Base-by-base conservation (phyloP, 2,113 vertebrate genomes). In the Dromaius novaehollandiae region DNA sequence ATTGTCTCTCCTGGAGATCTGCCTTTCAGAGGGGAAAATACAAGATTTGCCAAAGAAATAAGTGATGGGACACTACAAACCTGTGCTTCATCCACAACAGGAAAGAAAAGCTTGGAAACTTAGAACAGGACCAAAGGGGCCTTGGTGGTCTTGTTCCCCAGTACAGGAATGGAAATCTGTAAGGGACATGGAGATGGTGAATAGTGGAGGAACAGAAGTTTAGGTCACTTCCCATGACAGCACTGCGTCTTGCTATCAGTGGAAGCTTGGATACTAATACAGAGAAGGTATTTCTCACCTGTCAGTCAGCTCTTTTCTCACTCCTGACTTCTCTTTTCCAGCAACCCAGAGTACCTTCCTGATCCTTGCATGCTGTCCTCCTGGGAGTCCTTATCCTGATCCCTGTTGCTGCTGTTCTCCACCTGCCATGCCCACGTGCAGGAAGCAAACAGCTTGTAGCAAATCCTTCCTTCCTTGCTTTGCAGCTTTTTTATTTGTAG, bases 371-470 rank as follows among this genome's bases (percentile, higher is more conserved):
- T 77, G 32, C 32, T 81, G 12, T 25, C 84, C 25, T 77, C 30
- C 22, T 22, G 22, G 19, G 20, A 34, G 7, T 63, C 25, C 68
- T 48, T 34, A 32, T 69, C 46, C 66, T 70, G 32, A 48, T 70
- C 7, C 20, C 32, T 70, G 13, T 46, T 24, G 25, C n/a, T 30
- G 32, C 12, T 76, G 15, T 80, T 86, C 36, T 38, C 6, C 19
- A 75, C 21, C 38, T 87, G 56, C 51, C 36, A 21, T 70, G 30
- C 20, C 14, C 38, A 55, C 5, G 2, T 7, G 4, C 18, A 79
- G 0, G 0, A 50, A 88, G 34, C 13, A 69, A 85, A 36, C 38
- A 46, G 26, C 16, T 63, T 9, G 0, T 15, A 79, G 9, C 28
- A 76, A 21, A 13, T 34, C 40, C 7, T 77, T 76, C 38, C 28